Conservation (phyloP, 2,888 invertebrate species). For the Rapana venosa region DNA sequence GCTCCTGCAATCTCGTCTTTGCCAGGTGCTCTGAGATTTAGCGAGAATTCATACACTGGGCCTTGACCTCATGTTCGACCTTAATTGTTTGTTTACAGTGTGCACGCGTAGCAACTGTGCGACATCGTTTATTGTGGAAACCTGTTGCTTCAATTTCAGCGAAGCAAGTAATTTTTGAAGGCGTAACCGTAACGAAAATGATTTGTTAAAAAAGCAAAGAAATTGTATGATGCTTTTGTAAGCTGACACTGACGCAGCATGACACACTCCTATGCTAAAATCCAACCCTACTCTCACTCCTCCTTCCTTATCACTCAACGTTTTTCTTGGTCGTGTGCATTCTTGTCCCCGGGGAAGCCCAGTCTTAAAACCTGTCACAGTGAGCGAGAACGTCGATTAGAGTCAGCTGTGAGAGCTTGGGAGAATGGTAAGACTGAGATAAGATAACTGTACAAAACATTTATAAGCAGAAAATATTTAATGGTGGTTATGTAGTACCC, state of each 20-base stretch:
- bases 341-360: too few relatives aligned
- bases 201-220: background rate
- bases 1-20: constrained; percentile 58
- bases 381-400: background rate
- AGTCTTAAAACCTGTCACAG: background rate
- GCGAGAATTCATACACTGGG: constrained; percentile 49
- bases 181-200: background rate
- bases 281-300: too few relatives aligned
- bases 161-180: background rate
- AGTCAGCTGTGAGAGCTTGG: background rate
- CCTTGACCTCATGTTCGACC: constrained; percentile 51
- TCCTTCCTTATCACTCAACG: too few relatives aligned
- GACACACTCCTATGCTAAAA: too few relatives aligned
- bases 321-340: too few relatives aligned
- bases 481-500: too few relatives aligned
- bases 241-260: too few relatives aligned
- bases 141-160: background rate
- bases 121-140: background rate
- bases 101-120: constrained; percentile 34
- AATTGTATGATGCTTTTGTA: background rate
- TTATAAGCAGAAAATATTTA: too few relatives aligned
- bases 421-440: too few relatives aligned
- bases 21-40: constrained; percentile 55
- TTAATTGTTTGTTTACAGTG: constrained; percentile 37
- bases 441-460: too few relatives aligned